A percentile compares a stretch with the other conserved stretches of the same genome.
Conservation (phyloP, 2,888 invertebrate species). For the Patella depressa region DNA sequence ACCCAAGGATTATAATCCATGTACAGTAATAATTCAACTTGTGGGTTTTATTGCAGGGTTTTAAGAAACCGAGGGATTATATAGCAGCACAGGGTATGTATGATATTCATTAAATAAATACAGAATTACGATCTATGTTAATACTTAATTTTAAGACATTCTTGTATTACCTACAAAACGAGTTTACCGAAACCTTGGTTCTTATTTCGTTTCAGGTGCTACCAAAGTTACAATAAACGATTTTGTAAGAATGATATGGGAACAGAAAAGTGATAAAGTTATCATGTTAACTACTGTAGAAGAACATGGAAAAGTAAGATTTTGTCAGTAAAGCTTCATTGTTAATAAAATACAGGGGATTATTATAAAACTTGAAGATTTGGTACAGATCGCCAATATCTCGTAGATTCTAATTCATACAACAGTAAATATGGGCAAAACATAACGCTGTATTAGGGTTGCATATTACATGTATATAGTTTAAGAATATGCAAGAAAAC, state of each 20-base stretch:
- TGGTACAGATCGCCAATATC: no score
- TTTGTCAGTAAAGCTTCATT: background rate
- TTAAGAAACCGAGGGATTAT: background rate
- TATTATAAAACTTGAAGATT: no score
- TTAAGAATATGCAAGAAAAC: no score
- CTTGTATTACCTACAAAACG: background rate
- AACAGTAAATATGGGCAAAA: no score
- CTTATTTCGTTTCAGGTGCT: background rate
- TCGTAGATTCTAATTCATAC: no score
- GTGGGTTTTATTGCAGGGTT: background rate
- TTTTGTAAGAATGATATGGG: slow-evolving; percentile 3
- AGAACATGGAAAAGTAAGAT: background rate
- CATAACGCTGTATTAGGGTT: no score
- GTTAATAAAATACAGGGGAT: no score
- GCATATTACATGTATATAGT: no score
- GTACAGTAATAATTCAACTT: no score
- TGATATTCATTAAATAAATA: background rate
- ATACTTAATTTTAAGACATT: no score
- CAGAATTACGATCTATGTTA: no score
- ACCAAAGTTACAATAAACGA: background rate
- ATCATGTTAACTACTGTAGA: background rate
- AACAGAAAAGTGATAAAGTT: background rate
- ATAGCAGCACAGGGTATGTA: background rate
- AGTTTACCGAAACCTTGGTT: background rate
- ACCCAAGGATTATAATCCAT: no score